phyloP scores from a whole-genome alignment of 2,797 vertebrate genomes.

The Zalophus californianus region DNA sequence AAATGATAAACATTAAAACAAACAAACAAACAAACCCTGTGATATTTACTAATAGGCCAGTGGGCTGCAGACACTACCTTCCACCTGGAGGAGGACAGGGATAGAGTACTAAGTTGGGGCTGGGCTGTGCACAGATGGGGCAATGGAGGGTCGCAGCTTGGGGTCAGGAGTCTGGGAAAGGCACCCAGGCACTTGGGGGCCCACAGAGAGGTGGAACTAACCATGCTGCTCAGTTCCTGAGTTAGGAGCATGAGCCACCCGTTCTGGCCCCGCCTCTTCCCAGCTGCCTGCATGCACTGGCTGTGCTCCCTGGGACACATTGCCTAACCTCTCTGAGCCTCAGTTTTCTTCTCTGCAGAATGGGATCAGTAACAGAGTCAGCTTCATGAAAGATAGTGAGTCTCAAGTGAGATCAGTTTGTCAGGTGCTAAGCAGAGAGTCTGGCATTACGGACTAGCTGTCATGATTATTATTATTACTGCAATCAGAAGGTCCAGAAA shows the following conservation, averaged over 20 bases:
- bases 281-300: accelerated
- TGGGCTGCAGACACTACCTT: not conserved
- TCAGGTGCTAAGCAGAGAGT: not conserved
- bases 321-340: not conserved
- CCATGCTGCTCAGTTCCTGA: accelerated
- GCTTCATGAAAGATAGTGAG: not conserved
- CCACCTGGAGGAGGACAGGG: too few relatives aligned
- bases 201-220: not conserved
- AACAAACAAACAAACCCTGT: too few relatives aligned
- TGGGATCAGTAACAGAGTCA: not conserved
- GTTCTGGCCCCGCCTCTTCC: not conserved
- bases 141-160: not conserved
- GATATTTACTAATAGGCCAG: not conserved
- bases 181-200: not conserved
- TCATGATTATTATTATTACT: not conserved
- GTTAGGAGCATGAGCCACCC: not conserved
- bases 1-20: not conserved
- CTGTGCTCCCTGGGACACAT: not conserved
- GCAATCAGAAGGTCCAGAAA: not conserved
- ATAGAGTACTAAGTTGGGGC: not conserved
- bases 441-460: not conserved
- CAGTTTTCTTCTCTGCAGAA: not conserved
- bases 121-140: too few relatives aligned
- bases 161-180: not conserved
- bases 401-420: not conserved